phyloP scores from a whole-genome alignment of 2,113 vertebrate genomes.

The Camelus dromedarius region DNA sequence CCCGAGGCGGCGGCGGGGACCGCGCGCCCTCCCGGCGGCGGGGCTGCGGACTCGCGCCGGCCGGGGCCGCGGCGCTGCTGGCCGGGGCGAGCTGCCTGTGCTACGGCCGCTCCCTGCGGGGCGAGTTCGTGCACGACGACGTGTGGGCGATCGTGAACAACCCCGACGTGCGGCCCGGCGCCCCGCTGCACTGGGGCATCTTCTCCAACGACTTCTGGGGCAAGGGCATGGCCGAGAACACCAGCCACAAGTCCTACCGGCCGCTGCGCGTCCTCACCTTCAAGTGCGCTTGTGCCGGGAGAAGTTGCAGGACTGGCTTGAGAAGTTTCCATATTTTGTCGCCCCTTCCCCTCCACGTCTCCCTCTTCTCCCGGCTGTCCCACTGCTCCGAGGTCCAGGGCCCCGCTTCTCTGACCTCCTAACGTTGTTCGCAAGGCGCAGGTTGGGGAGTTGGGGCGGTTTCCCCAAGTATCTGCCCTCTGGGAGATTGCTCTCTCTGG shows the following conservation, averaged over 20 bases:
- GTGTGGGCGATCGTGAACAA: constrained; percentile 98
- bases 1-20: neutral
- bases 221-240: constrained; percentile 94
- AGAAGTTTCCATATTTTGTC: neutral
- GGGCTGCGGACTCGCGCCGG: constrained; percentile 62
- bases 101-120: constrained; percentile 92
- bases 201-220: constrained; percentile 97
- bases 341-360: too few species aligned
- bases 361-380: too few species aligned
- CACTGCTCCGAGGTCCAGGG: neutral
- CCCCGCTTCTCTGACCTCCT: neutral
- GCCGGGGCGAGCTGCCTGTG: constrained; percentile 90
- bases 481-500: neutral
- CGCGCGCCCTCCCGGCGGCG: constrained; percentile 19
- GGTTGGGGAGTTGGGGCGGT: neutral
- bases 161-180: constrained; percentile 91
- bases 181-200: constrained; percentile 88
- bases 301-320: neutral
- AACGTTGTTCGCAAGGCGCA: neutral
- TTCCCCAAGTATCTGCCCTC: neutral
- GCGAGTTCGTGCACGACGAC: constrained; percentile 97
- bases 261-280: constrained; percentile 96
- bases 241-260: constrained; percentile 97
- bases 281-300: constrained; percentile 88
- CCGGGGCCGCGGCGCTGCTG: constrained; percentile 79